Evolutionary conservation across 2,888 invertebrate species (phyloP).

Genomic region (Schizotus pectinicornis): DNA sequence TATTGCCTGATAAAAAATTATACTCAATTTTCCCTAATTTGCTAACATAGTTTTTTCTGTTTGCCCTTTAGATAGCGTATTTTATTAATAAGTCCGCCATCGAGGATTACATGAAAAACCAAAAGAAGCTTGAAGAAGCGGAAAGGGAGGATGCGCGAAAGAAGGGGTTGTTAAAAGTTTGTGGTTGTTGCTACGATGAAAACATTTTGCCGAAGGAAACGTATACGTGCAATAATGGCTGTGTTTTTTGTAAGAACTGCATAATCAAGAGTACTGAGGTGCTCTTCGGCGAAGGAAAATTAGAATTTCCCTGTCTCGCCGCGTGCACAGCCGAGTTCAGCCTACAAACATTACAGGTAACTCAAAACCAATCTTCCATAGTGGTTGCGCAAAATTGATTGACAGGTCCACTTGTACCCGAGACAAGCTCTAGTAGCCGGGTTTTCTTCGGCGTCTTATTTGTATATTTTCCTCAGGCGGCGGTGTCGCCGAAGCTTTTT

Average conservation of each 20-base stretch:
- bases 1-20: too few relatives aligned
- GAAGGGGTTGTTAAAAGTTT: constrained; percentile 56
- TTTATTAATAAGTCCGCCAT: constrained; percentile 48
- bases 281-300: constrained; percentile 55
- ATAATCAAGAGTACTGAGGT: constrained; percentile 54
- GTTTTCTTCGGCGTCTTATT: constrained; percentile 7
- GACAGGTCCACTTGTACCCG: neutral
- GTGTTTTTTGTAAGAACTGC: constrained; percentile 59
- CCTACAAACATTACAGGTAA: constrained; percentile 50
- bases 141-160: constrained; percentile 49
- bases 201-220: constrained; percentile 59
- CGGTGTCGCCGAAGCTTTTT: constrained; percentile 58
- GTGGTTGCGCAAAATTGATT: too few relatives aligned
- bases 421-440: neutral
- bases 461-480: constrained; percentile 44
- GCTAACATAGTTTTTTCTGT: neutral
- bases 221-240: constrained; percentile 55
- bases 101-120: constrained; percentile 35
- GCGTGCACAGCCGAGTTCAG: constrained; percentile 53
- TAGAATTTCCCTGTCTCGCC: constrained; percentile 58
- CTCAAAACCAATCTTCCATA: too few relatives aligned
- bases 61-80: constrained; percentile 47
- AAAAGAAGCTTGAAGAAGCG: constrained; percentile 33
- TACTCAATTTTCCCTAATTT: neutral
- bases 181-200: constrained; percentile 64